Evolutionary conservation across 2,113 vertebrate species (phyloP).

Genomic region (Oncorhynchus kisutch): DNA sequence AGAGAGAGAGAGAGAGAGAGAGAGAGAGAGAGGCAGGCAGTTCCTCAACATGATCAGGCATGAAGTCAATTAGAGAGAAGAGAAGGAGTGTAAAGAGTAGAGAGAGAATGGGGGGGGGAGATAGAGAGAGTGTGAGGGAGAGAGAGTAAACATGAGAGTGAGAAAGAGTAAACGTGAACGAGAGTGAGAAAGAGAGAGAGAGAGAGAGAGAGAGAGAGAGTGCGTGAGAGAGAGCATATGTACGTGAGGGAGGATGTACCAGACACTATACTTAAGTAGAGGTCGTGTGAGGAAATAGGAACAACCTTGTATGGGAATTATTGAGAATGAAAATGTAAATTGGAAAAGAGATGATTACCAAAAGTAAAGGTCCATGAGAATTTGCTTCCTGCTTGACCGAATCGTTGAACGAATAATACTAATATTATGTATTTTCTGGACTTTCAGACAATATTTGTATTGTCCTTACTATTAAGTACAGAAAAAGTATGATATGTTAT

Average conservation of each 20-base stretch:
- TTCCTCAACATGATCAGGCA: constrained; percentile 77
- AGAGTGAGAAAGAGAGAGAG: too few relatives aligned
- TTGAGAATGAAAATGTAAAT: constrained; percentile 23
- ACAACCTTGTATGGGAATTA: constrained; percentile 15
- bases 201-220: too few relatives aligned
- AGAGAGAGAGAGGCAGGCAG: constrained; percentile 9
- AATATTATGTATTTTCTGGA: neutral
- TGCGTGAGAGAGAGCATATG: constrained; percentile 31
- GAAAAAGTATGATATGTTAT: too few relatives aligned
- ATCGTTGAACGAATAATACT: neutral
- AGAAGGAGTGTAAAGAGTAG: constrained; percentile 66
- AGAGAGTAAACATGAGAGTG: constrained; percentile 15
- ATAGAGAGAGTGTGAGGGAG: neutral
- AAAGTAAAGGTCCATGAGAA: neutral
- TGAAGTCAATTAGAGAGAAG: constrained; percentile 78
- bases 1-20: constrained; percentile 50
- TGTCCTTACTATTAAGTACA: neutral
- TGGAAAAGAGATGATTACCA: neutral
- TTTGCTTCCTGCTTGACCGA: neutral
- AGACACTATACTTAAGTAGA: constrained; percentile 34
- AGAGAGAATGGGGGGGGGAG: constrained; percentile 24
- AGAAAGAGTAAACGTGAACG: constrained; percentile 32
- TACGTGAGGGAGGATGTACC: constrained; percentile 29
- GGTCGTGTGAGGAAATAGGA: constrained; percentile 30
- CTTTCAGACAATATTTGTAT: neutral